Evolutionary conservation across 2,888 invertebrate genomes (phyloP).

Genomic region (Lordiphosa fenestrarum): DNA sequence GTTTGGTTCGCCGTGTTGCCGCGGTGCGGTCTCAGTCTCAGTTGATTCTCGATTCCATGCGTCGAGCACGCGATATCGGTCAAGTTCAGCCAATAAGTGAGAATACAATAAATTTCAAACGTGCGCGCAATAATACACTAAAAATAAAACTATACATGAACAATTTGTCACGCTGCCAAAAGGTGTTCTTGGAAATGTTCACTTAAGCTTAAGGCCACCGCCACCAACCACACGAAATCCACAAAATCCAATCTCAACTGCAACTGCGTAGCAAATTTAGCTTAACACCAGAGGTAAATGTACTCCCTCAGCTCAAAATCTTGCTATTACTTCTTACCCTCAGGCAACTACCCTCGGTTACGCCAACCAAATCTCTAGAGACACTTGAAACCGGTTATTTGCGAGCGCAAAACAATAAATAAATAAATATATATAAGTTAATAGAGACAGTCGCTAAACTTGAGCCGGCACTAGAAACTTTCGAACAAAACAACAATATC

Average conservation of each 20-base stretch:
- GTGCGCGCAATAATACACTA: slow-evolving; percentile 17
- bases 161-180: slow-evolving; percentile 60
- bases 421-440: neutral
- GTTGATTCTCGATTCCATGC: slow-evolving; percentile 5
- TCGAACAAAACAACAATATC: slow-evolving; percentile 15
- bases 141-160: slow-evolving; percentile 18
- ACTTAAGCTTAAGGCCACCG: slow-evolving; percentile 34
- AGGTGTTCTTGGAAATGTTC: slow-evolving; percentile 39
- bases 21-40: slow-evolving; percentile 3
- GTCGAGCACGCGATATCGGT: slow-evolving; percentile 53
- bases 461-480: slow-evolving; percentile 45
- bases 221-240: neutral
- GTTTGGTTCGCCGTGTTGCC: neutral
- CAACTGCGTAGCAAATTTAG: slow-evolving; percentile 49
- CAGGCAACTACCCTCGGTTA: slow-evolving; percentile 3
- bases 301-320: neutral
- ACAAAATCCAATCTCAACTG: neutral
- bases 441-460: neutral
- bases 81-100: slow-evolving; percentile 56
- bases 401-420: neutral
- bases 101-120: slow-evolving; percentile 8
- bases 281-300: neutral
- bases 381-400: slow-evolving; percentile 59
- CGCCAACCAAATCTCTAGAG: slow-evolving; percentile 32
- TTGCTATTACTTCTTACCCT: slow-evolving; percentile 1